Conservation (phyloP, 1,140 invertebrate genomes). For the Xylocopa sonorina region DNA sequence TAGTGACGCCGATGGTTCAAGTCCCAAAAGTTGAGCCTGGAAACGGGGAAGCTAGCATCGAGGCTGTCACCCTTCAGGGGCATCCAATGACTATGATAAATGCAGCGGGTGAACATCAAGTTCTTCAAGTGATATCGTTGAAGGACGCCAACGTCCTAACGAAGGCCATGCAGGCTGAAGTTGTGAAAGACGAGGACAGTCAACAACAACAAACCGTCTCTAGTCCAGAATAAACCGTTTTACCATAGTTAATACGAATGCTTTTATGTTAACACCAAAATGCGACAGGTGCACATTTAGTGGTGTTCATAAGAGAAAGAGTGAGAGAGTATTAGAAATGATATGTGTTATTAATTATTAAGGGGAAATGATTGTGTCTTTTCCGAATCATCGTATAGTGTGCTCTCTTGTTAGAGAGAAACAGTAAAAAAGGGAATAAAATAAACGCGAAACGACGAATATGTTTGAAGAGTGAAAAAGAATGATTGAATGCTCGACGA, state of each 20-base stretch:
- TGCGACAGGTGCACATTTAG: constrained; percentile 45
- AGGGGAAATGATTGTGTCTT: constrained; percentile 55
- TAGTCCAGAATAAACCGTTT: constrained; percentile 77
- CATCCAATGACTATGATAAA: constrained; percentile 91
- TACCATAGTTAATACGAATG: constrained; percentile 58
- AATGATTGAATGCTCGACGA: constrained; percentile 55
- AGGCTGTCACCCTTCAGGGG: constrained; percentile 84
- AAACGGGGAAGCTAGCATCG: constrained; percentile 86
- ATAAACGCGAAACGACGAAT: constrained; percentile 32
- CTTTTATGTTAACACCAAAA: constrained; percentile 46
- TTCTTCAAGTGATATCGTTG: constrained; percentile 90
- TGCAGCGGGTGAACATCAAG: constrained; percentile 88
- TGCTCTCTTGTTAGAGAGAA: constrained; percentile 36
- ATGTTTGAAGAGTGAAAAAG: constrained; percentile 46
- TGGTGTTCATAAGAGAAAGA: constrained; percentile 45
- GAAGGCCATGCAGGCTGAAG: constrained; percentile 88
- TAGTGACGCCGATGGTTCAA: constrained; percentile 91
- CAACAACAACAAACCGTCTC: constrained; percentile 78
- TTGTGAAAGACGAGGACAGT: constrained; percentile 81
- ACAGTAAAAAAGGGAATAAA: too few relatives aligned
- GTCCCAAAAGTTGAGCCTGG: constrained; percentile 87
- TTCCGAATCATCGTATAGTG: constrained; percentile 53
- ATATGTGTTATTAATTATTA: constrained; percentile 60
- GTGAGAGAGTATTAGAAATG: constrained; percentile 61
- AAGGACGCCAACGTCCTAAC: constrained; percentile 91